Conservation (phyloP, 2,113 vertebrate genomes). For the Panthera tigris region DNA sequence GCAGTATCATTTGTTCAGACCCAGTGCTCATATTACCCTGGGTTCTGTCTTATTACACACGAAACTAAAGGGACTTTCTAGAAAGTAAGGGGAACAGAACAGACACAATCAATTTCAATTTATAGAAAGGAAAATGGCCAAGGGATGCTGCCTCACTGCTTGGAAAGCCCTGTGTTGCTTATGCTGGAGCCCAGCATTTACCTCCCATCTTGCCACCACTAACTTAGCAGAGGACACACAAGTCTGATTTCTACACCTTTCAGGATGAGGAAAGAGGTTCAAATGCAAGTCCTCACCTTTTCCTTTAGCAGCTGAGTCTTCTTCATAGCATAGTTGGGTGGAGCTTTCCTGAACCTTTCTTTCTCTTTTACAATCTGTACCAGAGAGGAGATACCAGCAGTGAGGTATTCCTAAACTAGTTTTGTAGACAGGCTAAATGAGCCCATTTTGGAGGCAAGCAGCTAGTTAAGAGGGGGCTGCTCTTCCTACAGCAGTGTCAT, state of each 20-base stretch:
- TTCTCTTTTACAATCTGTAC: constrained; percentile 98
- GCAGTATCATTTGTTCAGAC: neutral
- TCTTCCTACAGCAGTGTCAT: constrained; percentile 37
- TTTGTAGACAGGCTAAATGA: constrained; percentile 16
- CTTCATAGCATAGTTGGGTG: constrained; percentile 99
- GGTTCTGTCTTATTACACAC: neutral
- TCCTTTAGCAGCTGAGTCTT: constrained; percentile 98
- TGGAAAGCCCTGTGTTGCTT: neutral
- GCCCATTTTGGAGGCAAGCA: constrained; percentile 41
- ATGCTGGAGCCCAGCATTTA: neutral
- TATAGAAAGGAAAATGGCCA: neutral
- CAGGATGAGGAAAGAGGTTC: neutral
- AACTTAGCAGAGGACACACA: neutral
- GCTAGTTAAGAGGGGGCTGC: neutral
- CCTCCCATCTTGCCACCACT: neutral
- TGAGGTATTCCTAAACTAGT: constrained; percentile 55
- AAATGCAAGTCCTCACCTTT: constrained; percentile 88
- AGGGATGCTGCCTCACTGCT: neutral
- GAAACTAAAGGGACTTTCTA: neutral
- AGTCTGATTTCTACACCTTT: neutral
- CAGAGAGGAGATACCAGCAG: constrained; percentile 69
- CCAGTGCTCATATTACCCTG: neutral
- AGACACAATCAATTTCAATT: neutral
- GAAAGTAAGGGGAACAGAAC: neutral
- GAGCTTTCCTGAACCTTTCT: constrained; percentile 97